Conservation (phyloP, 1,140 invertebrate genomes). For the Drosophila sproati region DNA sequence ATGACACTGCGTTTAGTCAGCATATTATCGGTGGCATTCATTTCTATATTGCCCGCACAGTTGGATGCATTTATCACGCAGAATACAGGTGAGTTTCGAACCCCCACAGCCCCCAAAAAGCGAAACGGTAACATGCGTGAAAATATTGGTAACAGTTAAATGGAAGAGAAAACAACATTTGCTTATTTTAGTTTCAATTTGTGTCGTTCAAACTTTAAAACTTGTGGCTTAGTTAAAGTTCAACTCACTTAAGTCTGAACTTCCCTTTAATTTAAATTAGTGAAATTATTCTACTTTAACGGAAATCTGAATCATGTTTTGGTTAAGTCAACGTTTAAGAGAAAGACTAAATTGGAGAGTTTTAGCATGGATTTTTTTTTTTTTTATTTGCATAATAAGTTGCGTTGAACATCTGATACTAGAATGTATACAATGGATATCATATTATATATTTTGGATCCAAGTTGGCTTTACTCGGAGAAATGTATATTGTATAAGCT, state of each 20-base stretch:
- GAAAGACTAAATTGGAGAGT: too few relatives aligned
- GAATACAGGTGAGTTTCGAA: conserved; percentile 65
- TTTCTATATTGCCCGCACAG: conserved; percentile 74
- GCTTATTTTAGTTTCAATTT: background rate
- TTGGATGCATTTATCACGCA: conserved; percentile 79
- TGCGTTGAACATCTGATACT: too few relatives aligned
- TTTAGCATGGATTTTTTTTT: too few relatives aligned
- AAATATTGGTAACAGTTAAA: conserved; percentile 9
- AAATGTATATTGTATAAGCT: background rate
- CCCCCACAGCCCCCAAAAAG: background rate
- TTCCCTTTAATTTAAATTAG: too few relatives aligned
- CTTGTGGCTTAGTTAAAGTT: background rate
- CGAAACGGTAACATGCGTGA: conserved; percentile 22
- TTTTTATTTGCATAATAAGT: too few relatives aligned
- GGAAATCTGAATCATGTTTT: too few relatives aligned
- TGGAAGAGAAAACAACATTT: background rate
- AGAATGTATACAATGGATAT: too few relatives aligned
- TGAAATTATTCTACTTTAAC: too few relatives aligned
- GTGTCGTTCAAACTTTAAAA: background rate
- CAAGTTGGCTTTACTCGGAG: background rate
- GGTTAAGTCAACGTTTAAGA: too few relatives aligned
- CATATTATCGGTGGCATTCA: conserved; percentile 67
- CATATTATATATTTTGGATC: background rate
- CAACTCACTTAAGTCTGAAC: background rate
- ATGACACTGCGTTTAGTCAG: conserved; percentile 80